Evolutionary conservation across 2,888 invertebrate species (phyloP).

Genomic region (Notocelia uddmanniana): DNA sequence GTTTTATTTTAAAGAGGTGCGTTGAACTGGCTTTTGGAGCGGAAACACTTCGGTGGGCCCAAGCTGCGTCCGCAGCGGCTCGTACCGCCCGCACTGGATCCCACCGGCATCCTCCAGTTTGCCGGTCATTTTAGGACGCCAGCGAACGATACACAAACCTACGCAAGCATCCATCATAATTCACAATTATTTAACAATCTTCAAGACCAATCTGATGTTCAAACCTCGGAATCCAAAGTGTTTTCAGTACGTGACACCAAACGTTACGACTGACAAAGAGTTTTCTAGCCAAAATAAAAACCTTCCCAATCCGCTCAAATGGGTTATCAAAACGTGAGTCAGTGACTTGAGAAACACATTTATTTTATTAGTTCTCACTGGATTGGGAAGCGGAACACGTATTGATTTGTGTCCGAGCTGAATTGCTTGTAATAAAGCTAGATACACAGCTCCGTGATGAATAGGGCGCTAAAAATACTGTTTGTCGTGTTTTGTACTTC

Average conservation of each 20-base stretch:
- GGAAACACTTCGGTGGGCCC: constrained; percentile 63
- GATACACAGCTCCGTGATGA: constrained; percentile 19
- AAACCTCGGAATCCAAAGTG: background rate
- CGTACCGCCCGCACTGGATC: constrained; percentile 64
- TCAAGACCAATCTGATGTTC: background rate
- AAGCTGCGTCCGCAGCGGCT: constrained; percentile 55
- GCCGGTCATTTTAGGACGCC: constrained; percentile 46
- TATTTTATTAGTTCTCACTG: constrained; percentile 44
- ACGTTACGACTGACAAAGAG: constrained; percentile 28
- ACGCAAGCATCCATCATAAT: constrained; percentile 35
- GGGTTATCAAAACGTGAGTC: constrained; percentile 43
- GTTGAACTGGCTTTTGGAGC: constrained; percentile 68
- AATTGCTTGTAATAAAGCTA: constrained; percentile 41
- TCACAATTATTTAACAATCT: constrained; percentile 27
- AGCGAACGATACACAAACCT: constrained; percentile 20
- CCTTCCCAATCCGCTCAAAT: constrained; percentile 36
- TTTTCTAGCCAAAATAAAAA: constrained; percentile 32
- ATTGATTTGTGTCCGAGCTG: constrained; percentile 36
- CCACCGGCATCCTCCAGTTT: constrained; percentile 62
- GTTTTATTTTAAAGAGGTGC: constrained; percentile 54
- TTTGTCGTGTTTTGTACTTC: constrained; percentile 32
- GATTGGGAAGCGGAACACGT: constrained; percentile 37
- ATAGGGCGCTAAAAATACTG: constrained; percentile 41
- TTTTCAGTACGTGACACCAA: constrained; percentile 11
- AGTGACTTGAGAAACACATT: constrained; percentile 45